Percentiles rank a stretch among this genome's conserved stretches.
Conservation (phyloP, 2,888 invertebrate species). For the Aporophyla nigra region DNA sequence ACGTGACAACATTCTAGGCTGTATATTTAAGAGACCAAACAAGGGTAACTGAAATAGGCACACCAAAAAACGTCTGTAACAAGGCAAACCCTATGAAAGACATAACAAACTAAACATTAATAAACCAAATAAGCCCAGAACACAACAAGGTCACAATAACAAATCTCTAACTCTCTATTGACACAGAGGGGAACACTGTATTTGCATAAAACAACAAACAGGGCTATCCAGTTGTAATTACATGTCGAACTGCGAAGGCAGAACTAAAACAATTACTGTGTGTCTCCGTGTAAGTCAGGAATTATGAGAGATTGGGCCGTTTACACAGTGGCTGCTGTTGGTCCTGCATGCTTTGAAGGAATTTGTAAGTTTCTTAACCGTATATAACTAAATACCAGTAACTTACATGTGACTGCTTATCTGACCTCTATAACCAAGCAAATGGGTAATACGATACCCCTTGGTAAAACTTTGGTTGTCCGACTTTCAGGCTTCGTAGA, state of each 20-base stretch:
- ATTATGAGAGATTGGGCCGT: constrained; percentile 33
- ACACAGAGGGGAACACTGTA: constrained; percentile 65
- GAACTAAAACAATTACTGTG: constrained; percentile 79
- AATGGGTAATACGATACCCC: too few species aligned
- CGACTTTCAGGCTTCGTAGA: too few species aligned
- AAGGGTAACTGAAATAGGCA: too few species aligned
- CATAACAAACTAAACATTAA: constrained; percentile 37
- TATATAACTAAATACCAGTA: neutral
- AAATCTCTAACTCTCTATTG: constrained; percentile 57
- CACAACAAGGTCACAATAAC: constrained; percentile 67
- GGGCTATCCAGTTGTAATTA: constrained; percentile 78
- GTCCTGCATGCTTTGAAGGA: neutral
- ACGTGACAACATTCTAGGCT: neutral
- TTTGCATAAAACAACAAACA: constrained; percentile 79
- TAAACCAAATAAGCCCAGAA: constrained; percentile 43
- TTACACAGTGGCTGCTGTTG: constrained; percentile 22
- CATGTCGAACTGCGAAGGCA: constrained; percentile 78
- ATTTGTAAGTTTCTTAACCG: neutral
- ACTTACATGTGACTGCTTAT: too few species aligned
- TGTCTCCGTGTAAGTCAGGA: constrained; percentile 52
- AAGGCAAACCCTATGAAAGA: constrained; percentile 22
- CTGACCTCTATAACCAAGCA: too few species aligned
- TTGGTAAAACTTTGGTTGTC: too few species aligned
- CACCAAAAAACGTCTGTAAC: constrained; percentile 6
- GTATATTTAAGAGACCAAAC: neutral